Percentiles rank a stretch among this genome's conserved stretches.
phyloP scores from a whole-genome alignment of 2,113 vertebrate genomes.

The Marmota monax region DNA sequence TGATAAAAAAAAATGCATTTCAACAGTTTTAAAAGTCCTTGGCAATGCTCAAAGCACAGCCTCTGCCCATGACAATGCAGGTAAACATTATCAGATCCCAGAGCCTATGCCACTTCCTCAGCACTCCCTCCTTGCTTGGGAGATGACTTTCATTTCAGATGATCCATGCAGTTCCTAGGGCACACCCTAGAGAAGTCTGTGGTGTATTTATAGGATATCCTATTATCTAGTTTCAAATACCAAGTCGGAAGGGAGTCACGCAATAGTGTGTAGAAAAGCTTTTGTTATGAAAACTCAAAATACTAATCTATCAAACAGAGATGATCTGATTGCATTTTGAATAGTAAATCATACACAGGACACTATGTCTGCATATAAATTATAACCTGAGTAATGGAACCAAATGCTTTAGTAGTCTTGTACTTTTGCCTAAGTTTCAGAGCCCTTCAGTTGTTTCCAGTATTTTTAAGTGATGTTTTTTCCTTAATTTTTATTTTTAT shows the following conservation, averaged over 20 bases:
- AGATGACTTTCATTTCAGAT: conserved; percentile 79
- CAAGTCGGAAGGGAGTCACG: conserved; percentile 75
- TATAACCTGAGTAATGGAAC: conserved; percentile 62
- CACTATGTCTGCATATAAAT: conserved; percentile 71
- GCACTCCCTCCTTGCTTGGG: conserved; percentile 72
- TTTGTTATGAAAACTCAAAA: conserved; percentile 84
- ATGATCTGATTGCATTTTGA: conserved; percentile 78
- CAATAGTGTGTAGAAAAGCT: conserved; percentile 81
- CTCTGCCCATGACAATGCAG: conserved; percentile 78
- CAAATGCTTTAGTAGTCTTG: conserved; percentile 10
- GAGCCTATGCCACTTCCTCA: conserved; percentile 72
- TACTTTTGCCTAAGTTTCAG: conserved; percentile 7
- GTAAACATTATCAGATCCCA: conserved; percentile 73
- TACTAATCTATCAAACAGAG: conserved; percentile 78
- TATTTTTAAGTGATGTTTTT: neutral
- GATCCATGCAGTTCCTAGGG: conserved; percentile 77
- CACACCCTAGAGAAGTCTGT: conserved; percentile 81
- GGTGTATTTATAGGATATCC: conserved; percentile 83
- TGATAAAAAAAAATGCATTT: conserved; percentile 68
- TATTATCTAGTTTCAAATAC: conserved; percentile 85
- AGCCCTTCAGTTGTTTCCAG: neutral
- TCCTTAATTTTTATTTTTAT: too few species aligned
- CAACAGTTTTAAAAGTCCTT: conserved; percentile 78
- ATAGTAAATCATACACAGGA: conserved; percentile 62
- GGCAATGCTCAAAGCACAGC: conserved; percentile 78